Percentiles rank a stretch among this genome's conserved stretches.
Conservation (phyloP, 2,797 vertebrate genomes). For the Protonibea diacanthus region DNA sequence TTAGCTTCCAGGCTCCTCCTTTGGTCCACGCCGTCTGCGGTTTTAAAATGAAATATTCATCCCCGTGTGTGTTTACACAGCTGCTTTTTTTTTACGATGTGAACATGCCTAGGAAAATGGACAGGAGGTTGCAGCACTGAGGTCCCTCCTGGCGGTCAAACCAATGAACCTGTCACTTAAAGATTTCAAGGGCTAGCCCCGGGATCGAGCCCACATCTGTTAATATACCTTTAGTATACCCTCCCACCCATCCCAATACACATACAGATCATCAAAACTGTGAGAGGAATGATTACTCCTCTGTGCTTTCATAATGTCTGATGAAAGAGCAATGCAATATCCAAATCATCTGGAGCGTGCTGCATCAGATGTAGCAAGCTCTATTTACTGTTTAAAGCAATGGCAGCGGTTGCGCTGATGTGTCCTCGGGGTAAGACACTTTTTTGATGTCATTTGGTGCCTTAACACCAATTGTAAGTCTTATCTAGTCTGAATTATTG, state of each 20-base stretch:
- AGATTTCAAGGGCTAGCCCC: conserved; percentile 15
- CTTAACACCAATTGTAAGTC: conserved; percentile 54
- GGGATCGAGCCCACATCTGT: conserved; percentile 39
- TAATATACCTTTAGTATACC: background rate
- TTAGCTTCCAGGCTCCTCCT: conserved; percentile 20
- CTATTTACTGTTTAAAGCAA: conserved; percentile 43
- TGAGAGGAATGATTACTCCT: conserved; percentile 27
- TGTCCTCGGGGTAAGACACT: conserved; percentile 45
- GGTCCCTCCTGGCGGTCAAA: conserved; percentile 37
- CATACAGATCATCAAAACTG: conserved; percentile 32
- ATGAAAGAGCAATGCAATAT: conserved; percentile 58
- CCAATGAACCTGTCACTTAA: conserved; percentile 62
- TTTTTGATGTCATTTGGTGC: conserved; percentile 25
- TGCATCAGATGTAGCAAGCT: conserved; percentile 19
- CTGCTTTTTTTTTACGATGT: conserved; percentile 40
- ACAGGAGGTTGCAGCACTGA: conserved; percentile 13
- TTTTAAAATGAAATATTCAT: conserved; percentile 33
- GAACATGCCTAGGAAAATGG: conserved; percentile 15
- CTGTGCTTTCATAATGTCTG: conserved; percentile 45
- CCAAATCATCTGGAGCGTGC: conserved; percentile 14
- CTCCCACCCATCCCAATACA: background rate
- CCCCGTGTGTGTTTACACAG: conserved; percentile 56
- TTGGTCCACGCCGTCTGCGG: background rate
- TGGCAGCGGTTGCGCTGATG: conserved; percentile 34
- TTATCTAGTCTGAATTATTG: conserved; percentile 55